Evolutionary conservation across 2,797 vertebrate genomes (phyloP).

Genomic region (Anniella stebbinsi): DNA sequence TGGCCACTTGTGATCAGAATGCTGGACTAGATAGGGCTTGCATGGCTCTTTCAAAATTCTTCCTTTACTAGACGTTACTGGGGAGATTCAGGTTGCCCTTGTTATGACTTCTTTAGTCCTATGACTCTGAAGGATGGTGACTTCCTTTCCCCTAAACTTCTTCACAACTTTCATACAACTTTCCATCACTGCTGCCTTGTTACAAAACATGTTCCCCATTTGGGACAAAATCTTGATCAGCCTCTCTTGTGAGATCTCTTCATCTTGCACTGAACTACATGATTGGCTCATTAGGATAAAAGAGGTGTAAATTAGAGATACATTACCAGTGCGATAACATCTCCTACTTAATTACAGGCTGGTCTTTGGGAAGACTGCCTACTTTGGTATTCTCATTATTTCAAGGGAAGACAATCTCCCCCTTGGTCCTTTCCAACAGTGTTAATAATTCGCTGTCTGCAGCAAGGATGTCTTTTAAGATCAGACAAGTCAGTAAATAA

Average conservation of each 20-base stretch:
- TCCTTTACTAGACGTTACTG: background rate
- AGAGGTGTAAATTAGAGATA: constrained; percentile 22
- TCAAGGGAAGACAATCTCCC: constrained; percentile 4
- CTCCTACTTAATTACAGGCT: constrained; percentile 23
- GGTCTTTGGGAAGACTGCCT: constrained; percentile 2
- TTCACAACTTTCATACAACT: background rate
- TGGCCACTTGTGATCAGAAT: too few relatives aligned
- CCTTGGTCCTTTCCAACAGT: background rate
- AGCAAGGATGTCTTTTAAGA: constrained; percentile 7
- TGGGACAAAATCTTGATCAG: background rate
- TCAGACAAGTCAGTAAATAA: constrained; percentile 1
- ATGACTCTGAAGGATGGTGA: background rate
- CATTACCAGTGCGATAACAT: background rate
- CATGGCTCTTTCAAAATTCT: too few relatives aligned
- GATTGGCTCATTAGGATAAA: constrained; percentile 12
- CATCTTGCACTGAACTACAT: background rate
- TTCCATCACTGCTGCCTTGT: background rate
- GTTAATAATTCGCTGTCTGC: constrained; percentile 23
- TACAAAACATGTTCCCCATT: background rate
- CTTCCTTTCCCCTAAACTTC: background rate
- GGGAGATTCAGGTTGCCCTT: background rate
- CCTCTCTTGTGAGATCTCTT: background rate
- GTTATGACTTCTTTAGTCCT: background rate
- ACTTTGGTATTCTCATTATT: constrained; percentile 9
- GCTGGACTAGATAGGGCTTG: too few relatives aligned